phyloP scores from a whole-genome alignment of 2,888 invertebrate species.

The Nycteola revayana region DNA sequence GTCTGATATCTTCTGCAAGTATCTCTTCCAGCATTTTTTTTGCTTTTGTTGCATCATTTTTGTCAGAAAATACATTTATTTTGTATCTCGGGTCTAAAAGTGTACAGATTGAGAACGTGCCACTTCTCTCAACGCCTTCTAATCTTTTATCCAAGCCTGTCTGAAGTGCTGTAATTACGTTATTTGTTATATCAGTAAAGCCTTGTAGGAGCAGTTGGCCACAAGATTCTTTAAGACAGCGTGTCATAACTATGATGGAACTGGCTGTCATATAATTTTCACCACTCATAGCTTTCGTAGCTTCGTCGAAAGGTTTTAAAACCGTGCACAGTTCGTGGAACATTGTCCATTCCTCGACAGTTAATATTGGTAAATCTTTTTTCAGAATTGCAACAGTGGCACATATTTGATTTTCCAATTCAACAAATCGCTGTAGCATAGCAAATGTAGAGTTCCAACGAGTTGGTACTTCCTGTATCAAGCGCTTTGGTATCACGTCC shows the following conservation, averaged over 20 bases:
- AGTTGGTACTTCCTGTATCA: conserved; percentile 22
- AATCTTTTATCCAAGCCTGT: background rate
- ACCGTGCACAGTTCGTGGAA: conserved; percentile 14
- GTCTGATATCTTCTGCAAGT: conserved; percentile 1
- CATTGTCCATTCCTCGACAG: conserved; percentile 26
- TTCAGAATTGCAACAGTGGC: conserved; percentile 17
- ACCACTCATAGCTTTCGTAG: conserved; percentile 26
- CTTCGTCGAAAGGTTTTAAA: conserved; percentile 34
- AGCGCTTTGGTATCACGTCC: conserved; percentile 12
- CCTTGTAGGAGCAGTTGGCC: conserved; percentile 10
- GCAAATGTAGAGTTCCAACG: conserved; percentile 27
- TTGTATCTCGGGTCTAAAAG: conserved; percentile 7
- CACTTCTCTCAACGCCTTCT: background rate
- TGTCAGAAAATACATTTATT: conserved; percentile 2
- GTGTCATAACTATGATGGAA: conserved; percentile 22
- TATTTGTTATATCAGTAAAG: background rate
- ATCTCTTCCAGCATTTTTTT: conserved; percentile 4
- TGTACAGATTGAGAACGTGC: conserved; percentile 6
- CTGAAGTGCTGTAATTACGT: background rate
- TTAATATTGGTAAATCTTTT: conserved; percentile 22
- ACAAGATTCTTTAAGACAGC: conserved; percentile 17
- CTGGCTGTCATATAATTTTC: conserved; percentile 30
- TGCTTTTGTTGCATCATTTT: conserved; percentile 1
- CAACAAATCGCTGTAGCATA: conserved; percentile 22
- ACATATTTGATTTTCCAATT: conserved; percentile 15